Conservation (phyloP, 2,888 invertebrate genomes). For the Andrena minutula region DNA sequence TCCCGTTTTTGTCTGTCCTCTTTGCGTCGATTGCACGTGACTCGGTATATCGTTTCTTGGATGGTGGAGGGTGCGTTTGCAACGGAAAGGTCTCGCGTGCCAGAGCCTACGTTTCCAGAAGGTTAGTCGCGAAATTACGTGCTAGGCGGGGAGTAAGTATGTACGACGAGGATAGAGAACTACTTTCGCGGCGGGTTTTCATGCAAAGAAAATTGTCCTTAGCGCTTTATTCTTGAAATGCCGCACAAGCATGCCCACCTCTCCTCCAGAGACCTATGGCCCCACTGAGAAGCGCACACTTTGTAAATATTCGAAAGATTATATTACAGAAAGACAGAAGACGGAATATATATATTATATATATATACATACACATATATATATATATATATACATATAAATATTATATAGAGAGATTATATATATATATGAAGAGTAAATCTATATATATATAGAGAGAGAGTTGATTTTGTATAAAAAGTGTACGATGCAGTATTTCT, state of each 20-base stretch:
- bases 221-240: conserved; percentile 55
- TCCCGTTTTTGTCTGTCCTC: conserved; percentile 10
- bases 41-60: conserved; percentile 44
- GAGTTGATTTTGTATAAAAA: conserved; percentile 78
- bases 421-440: conserved; percentile 60
- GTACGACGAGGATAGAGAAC: conserved; percentile 7
- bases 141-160: conserved; percentile 42
- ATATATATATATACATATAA: conserved; percentile 43
- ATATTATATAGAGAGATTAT: conserved; percentile 60
- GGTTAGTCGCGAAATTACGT: conserved; percentile 44
- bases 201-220: conserved; percentile 32
- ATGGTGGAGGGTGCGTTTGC: conserved; percentile 51
- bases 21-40: conserved; percentile 43
- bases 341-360: conserved; percentile 66
- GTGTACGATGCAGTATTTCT: conserved; percentile 78
- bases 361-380: conserved; percentile 61
- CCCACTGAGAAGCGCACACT: conserved; percentile 69
- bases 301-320: conserved; percentile 76
- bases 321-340: conserved; percentile 68
- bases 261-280: conserved; percentile 42
- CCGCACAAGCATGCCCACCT: conserved; percentile 52
- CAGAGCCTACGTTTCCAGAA: conserved; percentile 48
- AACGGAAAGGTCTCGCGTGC: conserved; percentile 59
- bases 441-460: conserved; percentile 60
- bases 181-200: conserved; percentile 17